These are phyloP conservation scores for Neodontobutis hainanensis DNA, from an alignment of 2,113 vertebrate genomes.

Conservation along the genomic window DNA sequence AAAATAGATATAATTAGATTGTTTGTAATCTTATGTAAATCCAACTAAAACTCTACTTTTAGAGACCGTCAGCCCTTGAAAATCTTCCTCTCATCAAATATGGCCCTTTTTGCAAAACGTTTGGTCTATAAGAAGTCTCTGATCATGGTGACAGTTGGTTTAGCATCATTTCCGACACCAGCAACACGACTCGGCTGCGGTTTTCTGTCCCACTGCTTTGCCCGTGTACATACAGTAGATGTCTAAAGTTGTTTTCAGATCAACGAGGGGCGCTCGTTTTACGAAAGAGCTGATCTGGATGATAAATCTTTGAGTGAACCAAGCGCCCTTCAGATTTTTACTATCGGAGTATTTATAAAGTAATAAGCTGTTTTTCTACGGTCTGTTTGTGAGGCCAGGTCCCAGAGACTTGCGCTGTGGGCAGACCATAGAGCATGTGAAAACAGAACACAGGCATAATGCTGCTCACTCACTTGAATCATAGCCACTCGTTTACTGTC, in stretches of 20 bases:
- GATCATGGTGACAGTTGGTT: too few species aligned
- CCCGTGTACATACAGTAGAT: constrained; percentile 51
- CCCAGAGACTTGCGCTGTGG: constrained; percentile 30
- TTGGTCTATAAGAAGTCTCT: neutral
- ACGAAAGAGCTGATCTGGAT: neutral
- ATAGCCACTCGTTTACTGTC: constrained; percentile 1
- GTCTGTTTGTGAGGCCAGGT: constrained; percentile 51
- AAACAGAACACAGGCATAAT: constrained; percentile 60
- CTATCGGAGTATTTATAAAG: constrained; percentile 57
- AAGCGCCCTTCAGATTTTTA: constrained; percentile 50
- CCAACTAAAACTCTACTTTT: too few species aligned
- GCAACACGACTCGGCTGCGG: constrained; percentile 30
- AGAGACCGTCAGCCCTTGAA: too few species aligned
- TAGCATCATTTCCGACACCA: constrained; percentile 1
- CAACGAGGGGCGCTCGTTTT: constrained; percentile 48
- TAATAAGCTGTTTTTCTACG: constrained; percentile 65
- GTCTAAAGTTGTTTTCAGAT: constrained; percentile 46
- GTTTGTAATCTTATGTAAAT: too few species aligned
- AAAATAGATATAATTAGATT: too few species aligned
- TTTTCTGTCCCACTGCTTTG: constrained; percentile 57
- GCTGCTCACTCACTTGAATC: constrained; percentile 63
- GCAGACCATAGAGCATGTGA: constrained; percentile 68
- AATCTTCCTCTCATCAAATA: too few species aligned
- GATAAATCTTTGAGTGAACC: constrained; percentile 4
- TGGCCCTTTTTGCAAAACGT: too few species aligned